Percentiles rank a stretch among this genome's conserved stretches.
phyloP scores from a whole-genome alignment of 2,888 invertebrate genomes.

The Spilosoma lubricipeda region DNA sequence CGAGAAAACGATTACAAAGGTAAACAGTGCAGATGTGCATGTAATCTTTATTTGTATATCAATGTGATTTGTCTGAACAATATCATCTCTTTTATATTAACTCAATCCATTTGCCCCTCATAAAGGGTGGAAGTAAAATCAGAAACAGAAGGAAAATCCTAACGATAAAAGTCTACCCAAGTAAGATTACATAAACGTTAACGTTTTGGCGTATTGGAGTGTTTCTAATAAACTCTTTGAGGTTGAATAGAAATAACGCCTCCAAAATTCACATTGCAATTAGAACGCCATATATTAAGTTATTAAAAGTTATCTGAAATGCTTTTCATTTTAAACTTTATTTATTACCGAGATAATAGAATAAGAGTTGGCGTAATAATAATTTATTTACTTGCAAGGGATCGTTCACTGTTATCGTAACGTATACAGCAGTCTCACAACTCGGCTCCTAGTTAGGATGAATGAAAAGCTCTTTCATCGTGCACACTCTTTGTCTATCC shows the following conservation, averaged over 20 bases:
- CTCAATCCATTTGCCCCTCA: slow-evolving; percentile 21
- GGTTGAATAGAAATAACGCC: slow-evolving; percentile 34
- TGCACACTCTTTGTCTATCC: slow-evolving; percentile 74
- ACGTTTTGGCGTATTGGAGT: slow-evolving; percentile 34
- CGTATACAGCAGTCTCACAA: slow-evolving; percentile 60
- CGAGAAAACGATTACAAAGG: slow-evolving; percentile 28
- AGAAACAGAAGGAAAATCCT: slow-evolving; percentile 24
- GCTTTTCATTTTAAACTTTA: slow-evolving; percentile 39
- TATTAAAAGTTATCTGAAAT: slow-evolving; percentile 28
- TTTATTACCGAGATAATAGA: slow-evolving; percentile 36
- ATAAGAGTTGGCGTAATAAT: slow-evolving; percentile 33
- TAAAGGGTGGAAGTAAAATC: slow-evolving; percentile 5
- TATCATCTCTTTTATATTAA: slow-evolving; percentile 19
- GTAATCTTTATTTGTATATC: background rate
- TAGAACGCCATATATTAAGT: background rate
- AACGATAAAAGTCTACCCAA: slow-evolving; percentile 27
- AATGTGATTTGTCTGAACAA: slow-evolving; percentile 12
- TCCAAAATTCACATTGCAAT: slow-evolving; percentile 2
- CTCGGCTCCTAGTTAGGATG: slow-evolving; percentile 57
- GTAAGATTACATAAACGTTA: slow-evolving; percentile 40
- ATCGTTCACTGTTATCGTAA: slow-evolving; percentile 69
- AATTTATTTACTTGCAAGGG: slow-evolving; percentile 53
- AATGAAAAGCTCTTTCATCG: slow-evolving; percentile 75
- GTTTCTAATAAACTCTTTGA: slow-evolving; percentile 39
- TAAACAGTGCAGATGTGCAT: background rate